Conservation (phyloP, 2,797 vertebrate genomes). For the Lagocephalus sceleratus region DNA sequence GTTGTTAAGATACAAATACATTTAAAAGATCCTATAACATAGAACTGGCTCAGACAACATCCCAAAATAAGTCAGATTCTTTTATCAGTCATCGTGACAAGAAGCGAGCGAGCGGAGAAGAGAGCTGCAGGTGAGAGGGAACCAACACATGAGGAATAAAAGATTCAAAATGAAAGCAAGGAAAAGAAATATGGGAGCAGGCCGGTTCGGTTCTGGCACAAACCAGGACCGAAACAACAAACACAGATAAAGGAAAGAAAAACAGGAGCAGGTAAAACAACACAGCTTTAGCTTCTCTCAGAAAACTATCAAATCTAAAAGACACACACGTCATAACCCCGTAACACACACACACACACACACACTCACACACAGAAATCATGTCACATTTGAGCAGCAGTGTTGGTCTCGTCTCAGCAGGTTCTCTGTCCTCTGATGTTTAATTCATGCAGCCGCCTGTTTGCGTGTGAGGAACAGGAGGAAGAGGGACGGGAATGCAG, state of each 20-base stretch:
- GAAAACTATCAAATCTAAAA: not conserved
- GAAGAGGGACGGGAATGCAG: too few species aligned
- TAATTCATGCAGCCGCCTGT: constrained; percentile 28
- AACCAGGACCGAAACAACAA: not conserved
- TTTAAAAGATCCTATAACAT: constrained; percentile 28
- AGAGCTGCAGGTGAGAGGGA: constrained; percentile 1
- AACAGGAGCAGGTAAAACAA: not conserved
- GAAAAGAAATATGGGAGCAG: not conserved
- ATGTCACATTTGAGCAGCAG: too few species aligned
- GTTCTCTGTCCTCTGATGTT: too few species aligned
- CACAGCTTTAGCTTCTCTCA: too few species aligned
- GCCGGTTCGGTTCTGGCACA: not conserved
- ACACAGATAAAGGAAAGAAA: not conserved
- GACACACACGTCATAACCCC: not conserved
- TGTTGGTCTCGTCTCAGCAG: constrained; percentile 32
- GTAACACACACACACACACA: constrained; percentile 13
- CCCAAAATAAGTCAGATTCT: constrained; percentile 31
- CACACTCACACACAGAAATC: constrained; percentile 40
- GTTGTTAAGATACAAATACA: too few species aligned
- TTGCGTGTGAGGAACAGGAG: not conserved
- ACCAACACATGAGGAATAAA: not conserved
- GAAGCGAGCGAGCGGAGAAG: constrained; percentile 7
- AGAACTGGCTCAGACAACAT: constrained; percentile 5
- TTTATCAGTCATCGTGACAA: constrained; percentile 37
- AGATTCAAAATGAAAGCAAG: not conserved